Evolutionary conservation across 1,140 invertebrate genomes (phyloP).

Genomic region (Drosophila dunni): DNA sequence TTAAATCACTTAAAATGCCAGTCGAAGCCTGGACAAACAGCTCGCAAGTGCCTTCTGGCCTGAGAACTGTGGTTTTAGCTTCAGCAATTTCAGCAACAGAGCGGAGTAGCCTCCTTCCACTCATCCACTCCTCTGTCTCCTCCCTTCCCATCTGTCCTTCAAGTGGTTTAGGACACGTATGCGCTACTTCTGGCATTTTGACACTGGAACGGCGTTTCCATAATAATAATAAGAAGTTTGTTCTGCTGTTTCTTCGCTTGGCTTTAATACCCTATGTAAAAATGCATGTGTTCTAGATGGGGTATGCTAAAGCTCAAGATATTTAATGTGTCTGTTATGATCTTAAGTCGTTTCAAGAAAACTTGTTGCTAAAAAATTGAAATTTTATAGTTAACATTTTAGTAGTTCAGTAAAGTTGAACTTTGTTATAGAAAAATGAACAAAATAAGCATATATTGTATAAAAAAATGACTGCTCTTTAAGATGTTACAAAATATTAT

Average conservation of each 20-base stretch:
- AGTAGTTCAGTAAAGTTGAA: too few species aligned
- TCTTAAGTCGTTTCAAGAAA: too few species aligned
- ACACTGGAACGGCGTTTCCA: constrained; percentile 59
- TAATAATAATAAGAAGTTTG: constrained; percentile 64
- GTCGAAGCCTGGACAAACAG: constrained; percentile 73
- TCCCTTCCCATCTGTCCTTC: constrained; percentile 9
- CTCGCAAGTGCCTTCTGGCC: constrained; percentile 31
- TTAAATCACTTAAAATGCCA: constrained; percentile 81
- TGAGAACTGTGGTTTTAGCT: constrained; percentile 1
- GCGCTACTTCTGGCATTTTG: constrained; percentile 51
- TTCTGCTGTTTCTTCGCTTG: constrained; percentile 6
- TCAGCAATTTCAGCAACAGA: neutral
- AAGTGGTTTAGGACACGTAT: constrained; percentile 30
- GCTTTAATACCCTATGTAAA: constrained; percentile 15
- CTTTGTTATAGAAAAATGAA: too few species aligned
- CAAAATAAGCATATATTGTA: too few species aligned
- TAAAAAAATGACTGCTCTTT: too few species aligned
- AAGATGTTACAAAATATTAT: too few species aligned
- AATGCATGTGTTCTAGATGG: neutral
- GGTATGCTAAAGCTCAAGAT: neutral
- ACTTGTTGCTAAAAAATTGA: too few species aligned
- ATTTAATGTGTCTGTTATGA: too few species aligned
- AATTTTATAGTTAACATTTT: too few species aligned
- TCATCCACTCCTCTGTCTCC: neutral
- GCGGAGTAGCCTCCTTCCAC: neutral